Base-by-base conservation (phyloP, 2,113 vertebrate genomes). In the Tupaia tana region DNA sequence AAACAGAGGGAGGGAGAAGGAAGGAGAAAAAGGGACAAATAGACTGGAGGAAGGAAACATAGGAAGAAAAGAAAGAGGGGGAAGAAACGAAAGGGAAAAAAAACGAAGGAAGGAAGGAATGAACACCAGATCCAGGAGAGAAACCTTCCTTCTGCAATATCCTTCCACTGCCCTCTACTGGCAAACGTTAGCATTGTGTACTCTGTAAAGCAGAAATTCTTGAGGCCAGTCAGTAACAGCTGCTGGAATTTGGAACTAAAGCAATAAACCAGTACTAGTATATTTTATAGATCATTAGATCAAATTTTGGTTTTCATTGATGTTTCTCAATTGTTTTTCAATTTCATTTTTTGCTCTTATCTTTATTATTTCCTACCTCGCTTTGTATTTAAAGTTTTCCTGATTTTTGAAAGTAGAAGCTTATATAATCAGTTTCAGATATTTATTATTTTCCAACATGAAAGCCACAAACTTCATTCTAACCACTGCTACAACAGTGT, bases 21-120 rank as follows among this genome's bases (percentile, higher is more conserved):
- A 13, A 9, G 9, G 4, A 67, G 6, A 9, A 3, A 11, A 3
- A 11, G 25, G 4, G 20, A 13, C 1, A 58, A 20, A 15, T 11
- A 56, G 43, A 25, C 4, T 14, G 19, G 16, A 31, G 7, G 18
- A 31, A 70, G 27, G 19, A 12, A 52, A 14, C 11, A 58, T 31
- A 54, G 66, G 20, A 54, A 9, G 29, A 58, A n/a, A 56, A n/a
- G 34, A n/a, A 71, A 29, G 29, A 10, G 18, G 12, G 10, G 18
- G 5, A n/a, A 52, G 9, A 4, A 4, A 1, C 25, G 9, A 8
- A 14, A 24, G 14, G 15, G 10, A 14, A 19, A 27, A 6, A 25
- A 6, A 56, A 19, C 43, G 7, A 69, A 29, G 18, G 6, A 86
- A 86, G n/a, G 14, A 58, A 59, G 9, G 11, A 79, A 69, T 2